These are phyloP conservation scores for Dioctria linearis DNA, from an alignment of 2,888 invertebrate genomes.

Conservation along the genomic window DNA sequence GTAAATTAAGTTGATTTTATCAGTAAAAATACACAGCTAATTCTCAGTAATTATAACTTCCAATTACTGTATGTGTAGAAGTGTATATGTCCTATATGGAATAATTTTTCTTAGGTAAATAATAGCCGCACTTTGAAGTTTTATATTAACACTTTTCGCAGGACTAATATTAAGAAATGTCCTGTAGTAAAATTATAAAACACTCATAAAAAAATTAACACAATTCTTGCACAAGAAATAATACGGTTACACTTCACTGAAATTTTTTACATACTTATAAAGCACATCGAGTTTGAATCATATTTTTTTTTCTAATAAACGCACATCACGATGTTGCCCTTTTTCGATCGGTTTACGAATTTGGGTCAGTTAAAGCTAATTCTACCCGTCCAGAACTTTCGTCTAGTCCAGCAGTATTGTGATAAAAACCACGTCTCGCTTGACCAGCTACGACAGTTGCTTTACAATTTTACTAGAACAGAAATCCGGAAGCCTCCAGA, in stretches of 20 bases:
- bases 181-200: neutral
- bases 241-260: neutral
- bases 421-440: slow-evolving; percentile 24
- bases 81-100: neutral
- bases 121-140: too few relatives aligned
- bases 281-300: too few relatives aligned
- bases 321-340: slow-evolving; percentile 10
- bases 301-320: neutral
- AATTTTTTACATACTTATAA: too few relatives aligned
- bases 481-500: slow-evolving; percentile 26
- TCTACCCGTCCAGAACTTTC: neutral
- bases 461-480: slow-evolving; percentile 32
- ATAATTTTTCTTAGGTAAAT: too few relatives aligned
- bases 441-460: slow-evolving; percentile 1
- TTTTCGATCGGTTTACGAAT: slow-evolving; percentile 39
- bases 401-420: neutral
- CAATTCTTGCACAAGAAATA: neutral
- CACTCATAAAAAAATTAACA: slow-evolving; percentile 18
- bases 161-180: too few relatives aligned
- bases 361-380: slow-evolving; percentile 23
- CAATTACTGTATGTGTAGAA: neutral
- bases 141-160: too few relatives aligned
- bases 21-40: neutral
- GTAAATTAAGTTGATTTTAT: slow-evolving; percentile 15
- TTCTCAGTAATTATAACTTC: neutral